Conservation (phyloP, 92 coral and sea anemone genomes). For the Ricordea florida region DNA sequence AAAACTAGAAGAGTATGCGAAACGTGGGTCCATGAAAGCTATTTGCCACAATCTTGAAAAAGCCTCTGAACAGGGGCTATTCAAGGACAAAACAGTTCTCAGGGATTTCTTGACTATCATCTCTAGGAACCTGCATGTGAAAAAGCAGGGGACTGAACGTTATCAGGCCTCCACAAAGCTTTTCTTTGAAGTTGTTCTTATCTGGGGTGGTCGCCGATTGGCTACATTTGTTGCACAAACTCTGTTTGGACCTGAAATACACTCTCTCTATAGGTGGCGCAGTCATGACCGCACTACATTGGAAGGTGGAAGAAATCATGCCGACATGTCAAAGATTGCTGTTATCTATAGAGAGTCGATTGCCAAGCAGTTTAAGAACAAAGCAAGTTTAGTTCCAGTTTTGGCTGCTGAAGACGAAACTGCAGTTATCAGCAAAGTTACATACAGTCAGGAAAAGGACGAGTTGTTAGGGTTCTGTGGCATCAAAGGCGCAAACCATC, state of each 20-base stretch:
- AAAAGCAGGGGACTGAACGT: slow-evolving; percentile 40
- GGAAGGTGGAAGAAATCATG: slow-evolving; percentile 30
- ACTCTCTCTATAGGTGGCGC: slow-evolving; percentile 28
- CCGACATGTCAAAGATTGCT: slow-evolving; percentile 10
- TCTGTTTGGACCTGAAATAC: slow-evolving; percentile 40
- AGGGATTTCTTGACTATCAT: slow-evolving; percentile 7
- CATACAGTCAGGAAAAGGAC: slow-evolving; percentile 31
- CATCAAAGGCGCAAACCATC: slow-evolving; percentile 27
- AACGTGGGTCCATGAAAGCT: slow-evolving; percentile 41
- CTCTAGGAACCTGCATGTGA: slow-evolving; percentile 39
- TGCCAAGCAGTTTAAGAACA: slow-evolving; percentile 1
- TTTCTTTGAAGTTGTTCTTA: slow-evolving; percentile 47
- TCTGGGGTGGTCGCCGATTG: slow-evolving; percentile 45
- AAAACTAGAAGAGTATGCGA: slow-evolving; percentile 23
- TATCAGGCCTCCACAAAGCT: slow-evolving; percentile 36
- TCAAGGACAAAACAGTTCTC: slow-evolving; percentile 26
- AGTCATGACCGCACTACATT: slow-evolving; percentile 12
- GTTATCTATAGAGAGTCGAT: slow-evolving; percentile 4
- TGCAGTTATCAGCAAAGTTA: slow-evolving; percentile 31
- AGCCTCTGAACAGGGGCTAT: slow-evolving; percentile 33
- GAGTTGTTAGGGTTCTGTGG: slow-evolving; percentile 57
- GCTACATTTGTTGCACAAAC: slow-evolving; percentile 28
- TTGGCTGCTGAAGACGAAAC: slow-evolving; percentile 60
- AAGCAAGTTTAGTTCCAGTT: slow-evolving; percentile 29
- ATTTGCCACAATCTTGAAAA: slow-evolving; percentile 43